phyloP scores from a whole-genome alignment of 2,888 invertebrate genomes.

The Tiphia femorata region DNA sequence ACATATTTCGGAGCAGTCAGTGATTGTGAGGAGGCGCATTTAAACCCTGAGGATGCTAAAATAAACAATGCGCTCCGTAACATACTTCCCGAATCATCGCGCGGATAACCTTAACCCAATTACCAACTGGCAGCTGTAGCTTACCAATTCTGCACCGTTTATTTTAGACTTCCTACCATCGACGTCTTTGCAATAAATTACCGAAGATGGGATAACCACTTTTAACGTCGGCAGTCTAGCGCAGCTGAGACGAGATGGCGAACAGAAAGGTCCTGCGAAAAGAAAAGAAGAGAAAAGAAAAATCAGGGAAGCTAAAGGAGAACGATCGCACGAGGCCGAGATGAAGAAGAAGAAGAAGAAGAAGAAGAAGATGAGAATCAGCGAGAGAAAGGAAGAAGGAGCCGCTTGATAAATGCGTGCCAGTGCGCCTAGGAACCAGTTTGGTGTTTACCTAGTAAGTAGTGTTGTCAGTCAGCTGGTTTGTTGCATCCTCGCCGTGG shows the following conservation, averaged over 20 bases:
- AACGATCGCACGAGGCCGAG: constrained; percentile 6
- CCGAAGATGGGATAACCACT: too few relatives aligned
- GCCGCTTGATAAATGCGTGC: constrained; percentile 50
- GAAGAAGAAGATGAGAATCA: constrained; percentile 28
- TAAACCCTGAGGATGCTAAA: too few relatives aligned
- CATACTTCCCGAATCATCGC: too few relatives aligned
- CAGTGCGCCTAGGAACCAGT: constrained; percentile 53
- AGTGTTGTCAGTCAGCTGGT: constrained; percentile 59
- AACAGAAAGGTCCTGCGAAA: neutral
- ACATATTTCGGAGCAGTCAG: too few relatives aligned
- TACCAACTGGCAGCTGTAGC: too few relatives aligned
- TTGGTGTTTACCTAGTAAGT: constrained; percentile 59
- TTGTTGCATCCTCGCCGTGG: constrained; percentile 46
- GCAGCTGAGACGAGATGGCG: neutral
- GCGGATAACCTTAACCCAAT: too few relatives aligned
- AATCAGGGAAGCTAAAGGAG: neutral
- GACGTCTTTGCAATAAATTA: too few relatives aligned
- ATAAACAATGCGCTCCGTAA: too few relatives aligned
- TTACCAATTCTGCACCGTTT: too few relatives aligned
- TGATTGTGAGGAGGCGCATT: too few relatives aligned
- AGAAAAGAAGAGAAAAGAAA: constrained; percentile 29
- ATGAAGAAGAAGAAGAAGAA: constrained; percentile 10
- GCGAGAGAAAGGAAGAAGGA: constrained; percentile 27
- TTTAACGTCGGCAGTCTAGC: neutral
- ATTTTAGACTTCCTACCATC: constrained; percentile 17